phyloP scores from a whole-genome alignment of 2,797 vertebrate species.

The Heterohyrax brucei region DNA sequence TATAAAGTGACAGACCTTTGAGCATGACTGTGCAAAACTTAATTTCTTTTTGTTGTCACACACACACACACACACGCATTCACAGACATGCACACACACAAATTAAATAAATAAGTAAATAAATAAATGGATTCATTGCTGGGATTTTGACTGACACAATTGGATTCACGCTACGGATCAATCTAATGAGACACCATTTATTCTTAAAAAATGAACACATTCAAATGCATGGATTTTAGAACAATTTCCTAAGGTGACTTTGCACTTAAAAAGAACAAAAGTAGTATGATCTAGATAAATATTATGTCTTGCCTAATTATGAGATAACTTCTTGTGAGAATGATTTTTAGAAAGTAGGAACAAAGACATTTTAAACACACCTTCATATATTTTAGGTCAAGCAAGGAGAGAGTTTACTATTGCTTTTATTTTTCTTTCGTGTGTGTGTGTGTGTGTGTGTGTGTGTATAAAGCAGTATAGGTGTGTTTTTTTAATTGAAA shows the following conservation, averaged over 20 bases:
- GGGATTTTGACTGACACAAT: conserved; percentile 27
- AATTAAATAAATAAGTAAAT: no score
- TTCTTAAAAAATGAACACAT: background rate
- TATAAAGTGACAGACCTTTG: background rate
- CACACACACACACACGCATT: no score
- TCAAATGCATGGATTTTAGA: conserved; percentile 8
- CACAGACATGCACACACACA: no score
- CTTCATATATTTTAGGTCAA: background rate
- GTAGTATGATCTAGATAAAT: conserved; percentile 16
- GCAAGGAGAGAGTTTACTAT: background rate
- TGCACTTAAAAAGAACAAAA: conserved; percentile 30
- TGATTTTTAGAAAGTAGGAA: conserved; percentile 55
- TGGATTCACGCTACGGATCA: background rate
- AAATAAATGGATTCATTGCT: background rate
- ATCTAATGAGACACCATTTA: background rate
- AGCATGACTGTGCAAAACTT: background rate
- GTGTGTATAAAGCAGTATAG: conserved; percentile 34
- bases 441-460: background rate
- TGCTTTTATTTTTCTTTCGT: conserved; percentile 43
- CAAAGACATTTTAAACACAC: conserved; percentile 9
- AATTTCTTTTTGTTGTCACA: no score
- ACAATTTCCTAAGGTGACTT: background rate
- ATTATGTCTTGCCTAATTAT: background rate
- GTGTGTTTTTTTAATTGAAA: background rate
- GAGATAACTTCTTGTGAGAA: conserved; percentile 33